Base-by-base conservation (phyloP, 2,797 vertebrate genomes). In the Alosa sapidissima region DNA sequence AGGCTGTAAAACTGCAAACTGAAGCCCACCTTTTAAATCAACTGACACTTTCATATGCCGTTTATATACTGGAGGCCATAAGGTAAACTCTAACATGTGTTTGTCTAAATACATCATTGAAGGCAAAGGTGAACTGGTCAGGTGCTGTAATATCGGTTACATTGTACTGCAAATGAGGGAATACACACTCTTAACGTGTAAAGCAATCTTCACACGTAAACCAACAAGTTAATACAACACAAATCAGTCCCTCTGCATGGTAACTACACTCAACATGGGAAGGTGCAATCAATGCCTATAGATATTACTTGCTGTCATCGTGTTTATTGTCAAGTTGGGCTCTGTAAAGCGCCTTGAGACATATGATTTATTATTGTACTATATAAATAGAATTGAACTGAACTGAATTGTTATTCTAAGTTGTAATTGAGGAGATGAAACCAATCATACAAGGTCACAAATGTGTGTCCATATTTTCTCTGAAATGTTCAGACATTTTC, bases 1-100 rank as follows among this genome's bases (percentile, higher is more conserved):
- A 78, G 41, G 72, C 72, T 78, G 41, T 78, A 78, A 21, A 78
- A 47, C 45, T 78, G 72, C 41, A 47, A 78, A 78, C 41, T 19
- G 21, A 47, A 78, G 72, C 72, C 9, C 72, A 8, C 41, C 19
- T 21, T 78, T 65, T 65, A 65, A 65, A 65, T 65, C 60, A 65
- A 24, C 16, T 19, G 14, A 47, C 72, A 78, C 36, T 78, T 78
- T 78, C 41, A 47, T 16, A 45, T 78, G 21, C 47, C 16, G 28
- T 28, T 28, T 1, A 28, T 28, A 28, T 28, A 45, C 16, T 19
- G 72, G 14, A 13, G 72, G 72, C 45, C 36, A 21, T 5, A 78
- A 78, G 36, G 36, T 8, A 1, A 72, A 75, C 14, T 19, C 41
- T 9, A 2, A 21, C 72, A 78, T 78, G 72, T 16, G 72, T 47